Base-by-base conservation (phyloP, 2,113 vertebrate genomes). In the Lophotis ruficrista region DNA sequence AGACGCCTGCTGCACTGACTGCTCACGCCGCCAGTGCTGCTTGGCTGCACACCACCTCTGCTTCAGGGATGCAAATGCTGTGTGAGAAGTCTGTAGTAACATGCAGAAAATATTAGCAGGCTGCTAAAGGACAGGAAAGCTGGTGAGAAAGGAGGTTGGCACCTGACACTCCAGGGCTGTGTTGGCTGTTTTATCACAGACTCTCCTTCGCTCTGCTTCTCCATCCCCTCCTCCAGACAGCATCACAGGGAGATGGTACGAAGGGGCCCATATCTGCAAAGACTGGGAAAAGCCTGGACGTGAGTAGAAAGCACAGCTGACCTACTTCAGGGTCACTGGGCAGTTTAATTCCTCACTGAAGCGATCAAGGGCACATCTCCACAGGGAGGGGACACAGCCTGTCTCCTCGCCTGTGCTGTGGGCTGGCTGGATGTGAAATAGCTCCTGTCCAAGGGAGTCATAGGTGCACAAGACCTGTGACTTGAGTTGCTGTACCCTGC, bases 21-120 rank as follows among this genome's bases (percentile, higher is more conserved):
- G 20, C 43, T 87, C 35, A 35, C 2, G 3, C 35, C 2, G 7
- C 41, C 69, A 43, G 20, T 51, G 37, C 12, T 64, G 65, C 38
- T 7, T 0, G 0, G 53, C 31, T n/a, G 15, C 18, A 8, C 43
- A 20, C 12, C 1, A 9, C 35, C 64, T 53, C 69, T 13, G 60
- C 66, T 73, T n/a, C 50, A 21, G n/a, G 51, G 28, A 11, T 2
- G 4, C 22, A n/a, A 51, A 3, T 50, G 51, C 47, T 75, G 20
- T 7, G 27, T 10, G 78, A 85, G 51, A 53, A 37, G 37, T 48
- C 89, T 71, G 47, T 7, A 35, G 61, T 12, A n/a, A 68, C 76
- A 31, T 43, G 24, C 24, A 50, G 31, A 72, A 24, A 10, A 27
- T 6, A 1, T 71, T 50, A 53, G 31, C 0, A 1, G 71, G 17